Conservation (phyloP, 2,888 invertebrate genomes). For the Dichetophora obliterata region DNA sequence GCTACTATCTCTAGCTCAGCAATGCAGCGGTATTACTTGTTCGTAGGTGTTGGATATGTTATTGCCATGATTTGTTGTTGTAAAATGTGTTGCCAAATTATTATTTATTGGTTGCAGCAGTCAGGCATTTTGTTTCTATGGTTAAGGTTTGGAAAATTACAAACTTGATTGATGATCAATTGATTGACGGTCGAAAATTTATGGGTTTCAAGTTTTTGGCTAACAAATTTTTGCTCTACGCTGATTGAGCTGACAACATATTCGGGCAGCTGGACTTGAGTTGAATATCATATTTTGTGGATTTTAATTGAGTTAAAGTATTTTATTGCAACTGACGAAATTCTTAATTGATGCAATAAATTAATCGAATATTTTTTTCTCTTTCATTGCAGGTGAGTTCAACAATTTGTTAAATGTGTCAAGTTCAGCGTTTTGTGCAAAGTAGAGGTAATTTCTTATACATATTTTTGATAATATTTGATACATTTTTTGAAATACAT, state of each 20-base stretch:
- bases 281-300: background rate
- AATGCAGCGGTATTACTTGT: background rate
- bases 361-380: background rate
- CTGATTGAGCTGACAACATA: background rate
- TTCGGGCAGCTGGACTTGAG: background rate
- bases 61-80: conserved; percentile 28
- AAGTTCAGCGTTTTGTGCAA: too few species aligned
- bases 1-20: background rate
- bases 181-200: conserved; percentile 28
- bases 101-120: conserved; percentile 15
- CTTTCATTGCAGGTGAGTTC: conserved; percentile 2
- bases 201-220: background rate
- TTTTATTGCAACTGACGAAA: background rate
- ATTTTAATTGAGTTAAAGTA: background rate
- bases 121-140: background rate
- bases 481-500: too few species aligned
- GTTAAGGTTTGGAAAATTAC: conserved; percentile 15
- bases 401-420: background rate
- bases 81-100: conserved; percentile 30
- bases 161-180: conserved; percentile 32
- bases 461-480: too few species aligned
- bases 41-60: conserved; percentile 29
- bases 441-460: too few species aligned
- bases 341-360: background rate
- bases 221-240: background rate